Evolutionary conservation across 2,888 invertebrate species (phyloP), one percentile per base, ranked within the genome.

Genomic region (Heliconius hortense): DNA sequence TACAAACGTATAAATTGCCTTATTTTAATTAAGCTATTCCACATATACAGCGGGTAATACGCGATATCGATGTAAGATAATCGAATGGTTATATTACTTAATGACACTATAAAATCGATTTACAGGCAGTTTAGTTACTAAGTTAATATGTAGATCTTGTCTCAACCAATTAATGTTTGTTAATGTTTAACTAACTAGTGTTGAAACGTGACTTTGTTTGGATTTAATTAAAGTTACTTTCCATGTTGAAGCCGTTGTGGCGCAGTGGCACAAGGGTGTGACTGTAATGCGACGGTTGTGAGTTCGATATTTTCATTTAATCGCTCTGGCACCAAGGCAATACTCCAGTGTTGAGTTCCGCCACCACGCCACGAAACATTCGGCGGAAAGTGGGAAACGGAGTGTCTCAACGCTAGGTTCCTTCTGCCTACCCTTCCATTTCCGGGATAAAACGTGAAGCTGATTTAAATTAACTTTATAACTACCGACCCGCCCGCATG

Each of bases 81-180:
- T 82, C 80, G 84, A 83, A 82, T 82, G 84, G 86, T 82, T 80
- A 81, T 79, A 86, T 84, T 83, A 86, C 86, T 88, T 88, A 89
- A 90, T 89, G 87, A 85, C 82, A 82, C 86, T 83, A 87, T 89
- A 84, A 85, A 86, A 86, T 87, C 84, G 70, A 75, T 75, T 75
- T 75, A 71, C 70, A 70, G 56, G 82, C 83, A 79, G 28, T 53
- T 59, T 71, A 71, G 64, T 64, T 63, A 63, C 70, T 75, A 59
- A 21, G 35, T 60, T 71, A 77, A 78, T 62, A 69, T 75, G 63
- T 31, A 73, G 75, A 68, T 76, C 66, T 77, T 77, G 70, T 73
- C 67, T 75, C 60, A 70, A 60, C 24, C 69, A 35, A 35, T 69
- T 69, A 35, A 56, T 56, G 35, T 69, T 11, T n/a, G n/a, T 35